A percentile compares a stretch with the other conserved stretches of the same genome.
These are phyloP conservation scores for Diogma glabrata DNA, from an alignment of 2,888 invertebrate species.

Conservation along the genomic window DNA sequence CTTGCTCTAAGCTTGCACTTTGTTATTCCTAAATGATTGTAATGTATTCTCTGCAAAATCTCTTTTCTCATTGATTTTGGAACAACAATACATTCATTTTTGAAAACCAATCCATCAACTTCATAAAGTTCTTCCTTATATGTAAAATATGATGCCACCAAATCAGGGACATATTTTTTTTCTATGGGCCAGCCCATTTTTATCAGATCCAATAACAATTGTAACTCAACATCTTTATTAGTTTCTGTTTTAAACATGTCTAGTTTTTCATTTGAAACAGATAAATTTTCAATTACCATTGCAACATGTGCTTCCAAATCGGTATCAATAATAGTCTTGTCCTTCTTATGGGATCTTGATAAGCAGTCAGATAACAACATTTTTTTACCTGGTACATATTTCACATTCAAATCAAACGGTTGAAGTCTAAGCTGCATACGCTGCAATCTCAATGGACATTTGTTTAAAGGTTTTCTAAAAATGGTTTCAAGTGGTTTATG, in stretches of 20 bases:
- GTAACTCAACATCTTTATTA: background rate
- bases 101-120: conserved; percentile 15
- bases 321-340: background rate
- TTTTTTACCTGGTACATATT: background rate
- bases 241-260: background rate
- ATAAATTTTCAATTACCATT: background rate
- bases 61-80: conserved; percentile 11
- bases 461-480: no score
- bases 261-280: background rate
- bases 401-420: background rate
- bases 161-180: conserved; percentile 13
- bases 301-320: background rate
- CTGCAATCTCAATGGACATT: background rate
- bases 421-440: background rate
- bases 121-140: conserved; percentile 14
- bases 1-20: background rate
- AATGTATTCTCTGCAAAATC: background rate
- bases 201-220: background rate
- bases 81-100: conserved; percentile 13
- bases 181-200: conserved; percentile 15
- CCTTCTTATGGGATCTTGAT: background rate
- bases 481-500: no score
- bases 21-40: background rate
- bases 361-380: background rate
- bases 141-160: conserved; percentile 8